Conservation (phyloP, 1,140 invertebrate species). For the Agrilus planipennis region DNA sequence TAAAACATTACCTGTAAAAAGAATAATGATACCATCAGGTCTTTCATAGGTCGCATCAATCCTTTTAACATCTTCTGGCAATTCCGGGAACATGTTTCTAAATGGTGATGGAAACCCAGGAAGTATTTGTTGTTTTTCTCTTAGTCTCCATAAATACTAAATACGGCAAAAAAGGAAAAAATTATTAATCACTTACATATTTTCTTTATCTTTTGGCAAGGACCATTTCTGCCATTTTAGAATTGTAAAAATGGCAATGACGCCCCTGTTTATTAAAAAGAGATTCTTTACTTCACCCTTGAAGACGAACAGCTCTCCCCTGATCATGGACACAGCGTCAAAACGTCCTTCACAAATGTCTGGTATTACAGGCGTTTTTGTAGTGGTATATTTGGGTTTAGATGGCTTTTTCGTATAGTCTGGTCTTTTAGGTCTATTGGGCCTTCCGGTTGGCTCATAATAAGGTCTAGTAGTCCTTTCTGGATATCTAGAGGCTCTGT, state of each 20-base stretch:
- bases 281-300: conserved; percentile 46
- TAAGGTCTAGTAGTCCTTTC: not conserved
- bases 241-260: no score
- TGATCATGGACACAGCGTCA: conserved; percentile 54
- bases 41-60: conserved; percentile 69
- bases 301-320: conserved; percentile 61
- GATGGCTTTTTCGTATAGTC: no score
- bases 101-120: conserved; percentile 50
- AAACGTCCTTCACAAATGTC: conserved; percentile 52
- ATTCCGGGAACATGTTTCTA: conserved; percentile 43
- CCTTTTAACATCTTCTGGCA: conserved; percentile 45
- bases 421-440: not conserved
- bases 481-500: no score
- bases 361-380: conserved; percentile 27
- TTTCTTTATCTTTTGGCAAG: conserved; percentile 4
- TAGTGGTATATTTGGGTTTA: no score
- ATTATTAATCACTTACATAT: not conserved
- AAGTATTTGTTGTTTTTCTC: conserved; percentile 36
- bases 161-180: conserved; percentile 8
- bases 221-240: no score
- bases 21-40: conserved; percentile 55
- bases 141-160: conserved; percentile 51
- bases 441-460: not conserved
- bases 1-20: conserved; percentile 52
- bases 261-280: not conserved